Base-by-base conservation (phyloP, 2,797 vertebrate genomes). In the Gephyroberyx darwinii region DNA sequence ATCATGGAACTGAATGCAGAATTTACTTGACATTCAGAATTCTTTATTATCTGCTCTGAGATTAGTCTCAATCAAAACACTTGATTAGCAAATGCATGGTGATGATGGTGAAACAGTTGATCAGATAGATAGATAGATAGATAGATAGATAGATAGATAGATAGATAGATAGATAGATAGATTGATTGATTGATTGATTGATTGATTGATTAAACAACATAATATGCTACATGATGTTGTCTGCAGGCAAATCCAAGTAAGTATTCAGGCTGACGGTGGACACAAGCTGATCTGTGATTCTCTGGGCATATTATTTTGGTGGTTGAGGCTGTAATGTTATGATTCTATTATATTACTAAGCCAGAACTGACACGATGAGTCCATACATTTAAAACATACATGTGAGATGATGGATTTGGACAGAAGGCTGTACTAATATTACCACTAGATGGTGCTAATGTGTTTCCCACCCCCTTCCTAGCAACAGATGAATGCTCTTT, bases 361-460 rank as follows among this genome's bases (percentile, higher is more conserved):
- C 12, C 41, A 14, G 41, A 43, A 43, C 13, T 43, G 12, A 13
- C 41, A 43, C 10, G 5, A 20, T 26, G 19, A 53, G 51, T 57
- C 19, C 47, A 58, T 17, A 39, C 9, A 54, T 62, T 5, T 10
- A 31, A 26, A 2, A 2, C 5, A 19, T 8, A 35, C 39, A 51
- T 52, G 8, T 54, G 26, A 48, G 14, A 63, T 51, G 26, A 53
- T 60, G 37, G 9, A 20, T 20, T 37, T 20, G 10, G 22, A 76
- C 51, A 72, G 12, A 71, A 81, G 67, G 77, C 64, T 71, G 56
- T 47, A 79, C 17, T 39, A 22, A 58, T 61, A 41, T 75, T 1
- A 65, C 86, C 90, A 92, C 90, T 86, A 92, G 91, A 89, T 92
- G 90, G 89, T 82, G 82, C 54, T 89, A 80, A 92, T 90, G 83